A percentile compares a stretch with the other conserved stretches of the same genome.
phyloP scores from a whole-genome alignment of 2,797 vertebrate genomes.

The Selene dorsalis region DNA sequence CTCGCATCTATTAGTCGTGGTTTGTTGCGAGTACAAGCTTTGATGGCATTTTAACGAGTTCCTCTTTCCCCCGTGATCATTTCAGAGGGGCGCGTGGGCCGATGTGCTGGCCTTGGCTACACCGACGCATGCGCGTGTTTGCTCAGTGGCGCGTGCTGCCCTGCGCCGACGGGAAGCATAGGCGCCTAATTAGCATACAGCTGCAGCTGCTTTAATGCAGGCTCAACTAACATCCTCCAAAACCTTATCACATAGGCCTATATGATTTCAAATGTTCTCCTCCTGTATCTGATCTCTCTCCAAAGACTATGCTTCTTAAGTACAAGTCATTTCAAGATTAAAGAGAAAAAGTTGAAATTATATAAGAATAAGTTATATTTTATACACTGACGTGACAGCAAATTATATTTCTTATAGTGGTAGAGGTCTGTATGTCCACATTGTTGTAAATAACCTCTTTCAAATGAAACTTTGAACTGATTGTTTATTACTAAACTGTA shows the following conservation, averaged over 20 bases:
- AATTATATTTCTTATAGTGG: neutral
- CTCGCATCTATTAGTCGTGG: conserved; percentile 60
- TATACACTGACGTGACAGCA: neutral
- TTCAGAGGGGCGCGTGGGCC: conserved; percentile 72
- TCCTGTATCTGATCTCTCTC: too few relatives aligned
- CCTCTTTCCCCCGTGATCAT: conserved; percentile 76
- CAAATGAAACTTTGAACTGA: neutral
- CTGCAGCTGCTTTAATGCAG: conserved; percentile 82
- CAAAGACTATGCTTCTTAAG: neutral
- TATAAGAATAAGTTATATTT: neutral
- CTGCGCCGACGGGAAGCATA: conserved; percentile 79
- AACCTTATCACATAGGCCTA: conserved; percentile 26
- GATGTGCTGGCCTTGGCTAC: conserved; percentile 43
- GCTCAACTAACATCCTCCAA: conserved; percentile 39
- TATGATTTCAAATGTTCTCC: conserved; percentile 24
- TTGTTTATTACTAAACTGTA: neutral
- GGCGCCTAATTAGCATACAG: conserved; percentile 96
- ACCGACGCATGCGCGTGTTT: conserved; percentile 86
- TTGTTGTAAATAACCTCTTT: neutral
- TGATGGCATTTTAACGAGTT: conserved; percentile 87
- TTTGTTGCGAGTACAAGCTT: conserved; percentile 75
- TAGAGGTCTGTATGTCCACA: neutral
- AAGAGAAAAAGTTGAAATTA: neutral
- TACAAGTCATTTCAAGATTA: neutral
- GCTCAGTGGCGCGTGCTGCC: conserved; percentile 92